Base-by-base conservation (phyloP, 2,113 vertebrate genomes). In the Bucco capensis region DNA sequence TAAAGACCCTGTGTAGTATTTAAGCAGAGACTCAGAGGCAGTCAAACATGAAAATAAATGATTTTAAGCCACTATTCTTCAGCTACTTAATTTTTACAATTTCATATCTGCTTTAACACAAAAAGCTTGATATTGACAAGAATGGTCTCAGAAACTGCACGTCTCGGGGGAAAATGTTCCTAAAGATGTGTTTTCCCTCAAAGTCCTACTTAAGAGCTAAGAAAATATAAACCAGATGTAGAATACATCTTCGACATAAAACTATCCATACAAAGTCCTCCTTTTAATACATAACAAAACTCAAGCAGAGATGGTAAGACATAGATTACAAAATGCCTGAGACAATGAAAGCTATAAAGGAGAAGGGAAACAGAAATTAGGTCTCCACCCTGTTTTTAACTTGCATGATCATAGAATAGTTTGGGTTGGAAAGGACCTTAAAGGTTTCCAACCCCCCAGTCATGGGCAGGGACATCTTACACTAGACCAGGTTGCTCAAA, bases 21-120 rank as follows among this genome's bases (percentile, higher is more conserved):
- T 80, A 66, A 74, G 37, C 54, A 83, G 71, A 91, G 40, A 57
- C 37, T 75, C 37, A 78, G 86, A 84, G 35, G 46, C 72, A 89
- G 57, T 75, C 25, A 60, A 71, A 79, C n/a, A 51, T 19, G 28
- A 87, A 88, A 49, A 83, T 15, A 93, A 91, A 93, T 75, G 86
- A 93, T 78, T 96, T 79, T 82, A 90, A 49, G 88, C 14, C 10
- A 54, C 50, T 81, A 33, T 77, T 88, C 27, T 76, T 54, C 47
- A 71, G 50, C 38, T 58, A 33, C 74, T 84, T 94, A 89, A 75
- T 85, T 87, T 88, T 91, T 82, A 91, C 89, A 93, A 86, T 75
- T 89, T 86, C 42, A 38, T 79, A 91, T 49, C 72, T 72, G 30
- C 71, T 95, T 93, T 90, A 87, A 69, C 53, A 95, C 42, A 72